Base-by-base conservation (phyloP, 2,113 vertebrate species). In the Scalopus aquaticus region DNA sequence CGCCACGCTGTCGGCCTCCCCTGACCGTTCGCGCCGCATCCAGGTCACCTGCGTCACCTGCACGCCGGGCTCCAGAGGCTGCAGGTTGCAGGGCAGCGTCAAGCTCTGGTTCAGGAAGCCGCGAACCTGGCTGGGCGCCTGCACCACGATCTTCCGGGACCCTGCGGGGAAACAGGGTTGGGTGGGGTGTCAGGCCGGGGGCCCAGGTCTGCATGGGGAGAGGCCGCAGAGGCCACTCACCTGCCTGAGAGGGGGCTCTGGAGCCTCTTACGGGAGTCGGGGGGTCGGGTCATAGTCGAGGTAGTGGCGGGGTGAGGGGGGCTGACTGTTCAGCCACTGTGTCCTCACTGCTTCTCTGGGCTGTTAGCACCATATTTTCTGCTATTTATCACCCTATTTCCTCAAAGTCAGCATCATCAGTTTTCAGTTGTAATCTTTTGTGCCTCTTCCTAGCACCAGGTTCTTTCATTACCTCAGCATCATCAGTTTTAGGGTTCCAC, bases 11-110 rank as follows among this genome's bases (percentile, higher is more conserved):
- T 46, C 80, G 1, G 7, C 0, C 3, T 0, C 2, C 4, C 32
- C 58, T 0, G 2, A 1, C 1, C 1, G 3, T 4, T 32, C 20
- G 20, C 97, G 98, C 32, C 98, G 98, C 77, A 98, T 97, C 99
- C 99, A 99, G 0, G 98, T 98, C 82, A 99, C 98, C 97, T 99
- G 97, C 1, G 90, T 93, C 19, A 97, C 91, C 0, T n/a, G 30
- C 15, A 95, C 95, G 0, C 95, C 22, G 82, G 97, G 93, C 95
- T 97, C 60, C 95, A 95, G 39, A 26, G 97, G 87, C 1, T 83
- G 56, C 30, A 99, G 98, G 24, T 78, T 78, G 95, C 99, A 99
- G 0, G 96, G 98, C 74, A 99, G 92, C 24, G 51, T 97, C 39
- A 98, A 98, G 0, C 92, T 95, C 77, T 98, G 90, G 11, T 98